Percentiles rank a stretch among this genome's conserved stretches.
These are phyloP conservation scores for Pteronotus mesoamericanus DNA, from an alignment of 2,797 vertebrate genomes.

Conservation along the genomic window DNA sequence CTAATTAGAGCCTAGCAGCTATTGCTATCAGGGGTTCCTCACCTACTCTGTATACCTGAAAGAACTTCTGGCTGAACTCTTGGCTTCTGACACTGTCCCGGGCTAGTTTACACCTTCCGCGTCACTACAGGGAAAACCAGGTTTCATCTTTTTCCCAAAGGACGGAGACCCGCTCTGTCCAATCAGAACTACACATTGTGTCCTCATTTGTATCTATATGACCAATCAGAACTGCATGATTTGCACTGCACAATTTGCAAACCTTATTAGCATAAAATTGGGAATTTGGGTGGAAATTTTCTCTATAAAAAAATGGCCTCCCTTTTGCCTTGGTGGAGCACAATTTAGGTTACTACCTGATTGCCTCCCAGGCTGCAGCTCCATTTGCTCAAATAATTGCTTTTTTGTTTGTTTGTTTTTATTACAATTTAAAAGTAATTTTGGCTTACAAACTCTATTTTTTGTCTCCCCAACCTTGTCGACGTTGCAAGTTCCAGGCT, in stretches of 20 bases:
- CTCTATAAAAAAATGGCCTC: background rate
- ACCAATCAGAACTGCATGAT: background rate
- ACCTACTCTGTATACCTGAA: background rate
- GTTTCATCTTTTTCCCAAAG: background rate
- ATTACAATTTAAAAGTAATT: background rate
- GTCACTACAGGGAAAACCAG: background rate
- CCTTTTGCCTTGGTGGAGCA: background rate
- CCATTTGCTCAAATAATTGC: no score
- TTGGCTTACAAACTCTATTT: background rate
- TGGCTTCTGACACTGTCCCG: background rate
- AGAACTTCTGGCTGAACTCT: background rate
- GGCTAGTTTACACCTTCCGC: background rate
- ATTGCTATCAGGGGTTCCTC: background rate
- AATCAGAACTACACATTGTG: background rate
- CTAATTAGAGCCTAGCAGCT: background rate
- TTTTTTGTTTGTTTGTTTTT: background rate
- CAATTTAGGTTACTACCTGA: no score
- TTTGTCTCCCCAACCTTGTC: background rate
- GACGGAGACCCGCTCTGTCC: background rate
- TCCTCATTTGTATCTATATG: background rate
- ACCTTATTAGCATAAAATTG: background rate
- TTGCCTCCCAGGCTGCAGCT: no score
- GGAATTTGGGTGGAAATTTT: background rate
- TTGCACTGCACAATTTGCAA: background rate
- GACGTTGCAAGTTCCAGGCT: background rate